phyloP scores from a whole-genome alignment of 2,113 vertebrate genomes.

The Hystrix cristata region DNA sequence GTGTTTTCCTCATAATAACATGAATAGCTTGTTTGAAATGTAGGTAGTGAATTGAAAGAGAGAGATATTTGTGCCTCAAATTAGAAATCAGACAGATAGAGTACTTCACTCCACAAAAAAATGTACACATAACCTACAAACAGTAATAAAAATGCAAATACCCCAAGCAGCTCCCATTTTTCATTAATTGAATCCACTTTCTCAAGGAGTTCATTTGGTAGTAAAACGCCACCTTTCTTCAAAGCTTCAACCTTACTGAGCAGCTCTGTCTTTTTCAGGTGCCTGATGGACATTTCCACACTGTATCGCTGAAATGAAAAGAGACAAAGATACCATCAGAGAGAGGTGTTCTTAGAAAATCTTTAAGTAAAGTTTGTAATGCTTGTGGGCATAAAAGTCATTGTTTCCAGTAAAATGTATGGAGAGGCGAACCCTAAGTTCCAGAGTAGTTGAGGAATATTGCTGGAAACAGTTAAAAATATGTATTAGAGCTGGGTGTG shows the following conservation, averaged over 20 bases:
- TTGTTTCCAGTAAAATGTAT: constrained; percentile 49
- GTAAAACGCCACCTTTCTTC: constrained; percentile 92
- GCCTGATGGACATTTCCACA: constrained; percentile 95
- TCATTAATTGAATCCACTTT: constrained; percentile 95
- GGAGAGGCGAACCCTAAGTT: not conserved
- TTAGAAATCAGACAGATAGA: constrained; percentile 91
- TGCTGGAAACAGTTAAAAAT: not conserved
- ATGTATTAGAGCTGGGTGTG: not conserved
- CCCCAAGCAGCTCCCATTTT: constrained; percentile 97
- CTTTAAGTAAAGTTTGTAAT: constrained; percentile 34
- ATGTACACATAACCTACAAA: constrained; percentile 90
- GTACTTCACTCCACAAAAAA: constrained; percentile 90
- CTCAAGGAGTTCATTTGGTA: constrained; percentile 93
- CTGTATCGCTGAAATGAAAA: constrained; percentile 93
- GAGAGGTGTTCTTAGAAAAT: constrained; percentile 60
- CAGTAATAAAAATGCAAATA: constrained; percentile 94
- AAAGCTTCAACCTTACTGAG: constrained; percentile 94
- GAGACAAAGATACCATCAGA: constrained; percentile 73
- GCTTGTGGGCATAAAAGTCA: not conserved
- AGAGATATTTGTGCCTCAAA: constrained; percentile 91
- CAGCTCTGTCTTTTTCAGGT: constrained; percentile 93
- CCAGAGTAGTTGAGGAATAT: not conserved
- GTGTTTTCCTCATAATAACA: constrained; percentile 86
- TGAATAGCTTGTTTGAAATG: constrained; percentile 90
- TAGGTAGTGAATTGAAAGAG: constrained; percentile 88